Percentiles rank a stretch among this genome's conserved stretches.
phyloP scores from a whole-genome alignment of 2,113 vertebrate genomes.

The Hypocryptadius cinnamomeus region DNA sequence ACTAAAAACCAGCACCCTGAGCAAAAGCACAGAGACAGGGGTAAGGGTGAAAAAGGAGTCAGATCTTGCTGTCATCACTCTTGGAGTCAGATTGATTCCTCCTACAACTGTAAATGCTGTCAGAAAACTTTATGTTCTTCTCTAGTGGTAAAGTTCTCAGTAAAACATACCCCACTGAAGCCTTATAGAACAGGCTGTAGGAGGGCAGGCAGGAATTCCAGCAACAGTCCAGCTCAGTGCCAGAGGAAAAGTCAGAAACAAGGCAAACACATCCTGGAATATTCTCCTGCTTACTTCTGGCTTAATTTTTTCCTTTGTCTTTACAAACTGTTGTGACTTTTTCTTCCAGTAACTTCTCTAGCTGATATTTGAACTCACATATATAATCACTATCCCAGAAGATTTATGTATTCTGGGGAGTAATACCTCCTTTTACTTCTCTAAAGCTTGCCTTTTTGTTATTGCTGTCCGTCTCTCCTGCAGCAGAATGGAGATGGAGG shows the following conservation, averaged over 20 bases:
- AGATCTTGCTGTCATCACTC: background rate
- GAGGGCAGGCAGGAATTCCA: background rate
- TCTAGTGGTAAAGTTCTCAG: background rate
- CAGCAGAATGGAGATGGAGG: background rate
- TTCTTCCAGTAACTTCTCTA: background rate
- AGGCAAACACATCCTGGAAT: background rate
- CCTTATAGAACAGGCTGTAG: fast-evolving
- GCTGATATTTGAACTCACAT: background rate
- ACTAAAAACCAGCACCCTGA: background rate
- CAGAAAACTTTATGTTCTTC: background rate
- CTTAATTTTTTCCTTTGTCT: background rate
- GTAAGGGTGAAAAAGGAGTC: background rate
- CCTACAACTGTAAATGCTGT: background rate
- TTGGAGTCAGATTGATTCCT: background rate
- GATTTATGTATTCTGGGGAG: background rate
- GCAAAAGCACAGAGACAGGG: background rate
- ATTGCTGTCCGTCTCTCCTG: background rate
- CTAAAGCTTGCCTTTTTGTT: background rate
- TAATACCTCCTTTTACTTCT: background rate
- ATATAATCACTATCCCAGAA: background rate
- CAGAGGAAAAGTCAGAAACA: background rate
- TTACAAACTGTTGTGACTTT: background rate
- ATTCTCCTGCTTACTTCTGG: background rate
- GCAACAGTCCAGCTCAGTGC: background rate
- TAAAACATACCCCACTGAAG: background rate